Evolutionary conservation across 2,888 invertebrate species (phyloP).

Genomic region (Acanthosepion esculentum): DNA sequence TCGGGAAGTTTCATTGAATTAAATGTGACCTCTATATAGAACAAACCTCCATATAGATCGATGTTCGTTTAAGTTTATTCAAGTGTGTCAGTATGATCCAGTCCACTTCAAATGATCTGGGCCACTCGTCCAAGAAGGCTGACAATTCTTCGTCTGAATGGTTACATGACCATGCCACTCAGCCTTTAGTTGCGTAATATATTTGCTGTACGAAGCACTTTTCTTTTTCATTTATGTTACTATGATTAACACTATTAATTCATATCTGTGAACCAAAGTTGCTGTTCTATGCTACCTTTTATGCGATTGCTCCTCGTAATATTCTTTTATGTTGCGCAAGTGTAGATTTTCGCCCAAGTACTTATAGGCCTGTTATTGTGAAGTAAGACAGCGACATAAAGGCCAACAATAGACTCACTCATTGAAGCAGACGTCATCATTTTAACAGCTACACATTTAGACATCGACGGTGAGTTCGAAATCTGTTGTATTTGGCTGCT

Average conservation of each 20-base stretch:
- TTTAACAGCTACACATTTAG: background rate
- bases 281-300: background rate
- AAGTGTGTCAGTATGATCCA: background rate
- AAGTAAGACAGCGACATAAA: background rate
- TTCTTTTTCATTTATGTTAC: background rate
- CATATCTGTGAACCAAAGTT: background rate
- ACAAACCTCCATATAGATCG: no score
- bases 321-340: background rate
- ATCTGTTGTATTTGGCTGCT: background rate
- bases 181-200: background rate
- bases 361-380: background rate
- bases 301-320: background rate
- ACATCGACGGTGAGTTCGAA: background rate
- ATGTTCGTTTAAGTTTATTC: no score
- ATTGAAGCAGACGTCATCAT: background rate
- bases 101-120: background rate
- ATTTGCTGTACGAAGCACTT: background rate
- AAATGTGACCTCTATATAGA: no score
- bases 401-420: background rate
- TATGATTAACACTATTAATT: background rate
- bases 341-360: background rate
- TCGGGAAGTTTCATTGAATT: no score
- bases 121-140: background rate
- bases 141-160: background rate
- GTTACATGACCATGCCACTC: background rate